Conservation (phyloP, 2,797 vertebrate species). For the Danio aesculapii region DNA sequence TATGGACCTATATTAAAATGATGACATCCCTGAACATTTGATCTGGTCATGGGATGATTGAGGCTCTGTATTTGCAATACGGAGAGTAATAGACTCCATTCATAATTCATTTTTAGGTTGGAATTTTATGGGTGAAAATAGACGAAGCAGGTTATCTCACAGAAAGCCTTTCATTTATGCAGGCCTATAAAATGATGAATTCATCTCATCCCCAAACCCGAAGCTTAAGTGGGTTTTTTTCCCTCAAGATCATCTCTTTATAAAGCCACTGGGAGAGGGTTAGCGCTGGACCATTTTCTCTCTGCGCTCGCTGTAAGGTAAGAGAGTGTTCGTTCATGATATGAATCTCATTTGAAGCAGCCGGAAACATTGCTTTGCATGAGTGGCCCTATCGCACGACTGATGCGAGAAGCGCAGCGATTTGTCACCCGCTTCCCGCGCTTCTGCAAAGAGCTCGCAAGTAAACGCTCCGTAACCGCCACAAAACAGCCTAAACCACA, state of each 20-base stretch:
- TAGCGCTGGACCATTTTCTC: conserved; percentile 58
- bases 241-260: conserved; percentile 42
- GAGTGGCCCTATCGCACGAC: conserved; percentile 73
- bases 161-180: conserved; percentile 49
- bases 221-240: conserved; percentile 35
- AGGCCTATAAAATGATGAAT: conserved; percentile 52
- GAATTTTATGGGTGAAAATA: conserved; percentile 45
- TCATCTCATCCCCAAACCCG: conserved; percentile 42
- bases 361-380: conserved; percentile 76
- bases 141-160: conserved; percentile 41
- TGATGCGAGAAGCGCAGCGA: conserved; percentile 72
- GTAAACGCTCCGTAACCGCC: conserved; percentile 76
- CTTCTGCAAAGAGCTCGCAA: conserved; percentile 73
- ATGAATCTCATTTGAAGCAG: conserved; percentile 79
- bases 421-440: conserved; percentile 79
- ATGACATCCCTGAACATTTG: conserved; percentile 27
- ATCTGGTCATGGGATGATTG: conserved; percentile 12
- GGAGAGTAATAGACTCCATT: conserved; percentile 33
- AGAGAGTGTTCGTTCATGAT: conserved; percentile 70
- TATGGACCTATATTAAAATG: conserved; percentile 1
- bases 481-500: conserved; percentile 71
- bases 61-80: conserved; percentile 28
- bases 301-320: conserved; percentile 49
- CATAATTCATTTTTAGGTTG: conserved; percentile 45
- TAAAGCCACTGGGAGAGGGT: conserved; percentile 63